These are phyloP conservation scores for Panopea generosa DNA, from an alignment of 2,888 invertebrate species.

Conservation along the genomic window DNA sequence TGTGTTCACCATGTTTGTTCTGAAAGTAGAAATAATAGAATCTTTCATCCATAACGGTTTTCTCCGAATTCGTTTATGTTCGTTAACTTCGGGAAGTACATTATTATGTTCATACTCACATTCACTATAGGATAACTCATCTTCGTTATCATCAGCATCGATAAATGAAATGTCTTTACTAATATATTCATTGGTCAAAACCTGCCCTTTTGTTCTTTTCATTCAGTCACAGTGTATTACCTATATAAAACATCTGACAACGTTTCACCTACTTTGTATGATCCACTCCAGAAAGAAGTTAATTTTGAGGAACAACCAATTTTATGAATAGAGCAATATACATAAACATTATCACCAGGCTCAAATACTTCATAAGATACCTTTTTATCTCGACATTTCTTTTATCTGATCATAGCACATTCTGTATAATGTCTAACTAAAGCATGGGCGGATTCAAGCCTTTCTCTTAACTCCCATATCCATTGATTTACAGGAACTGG, in stretches of 20 bases:
- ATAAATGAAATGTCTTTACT: background rate
- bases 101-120: background rate
- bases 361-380: conserved; percentile 5
- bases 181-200: background rate
- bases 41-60: conserved; percentile 1
- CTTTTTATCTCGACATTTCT: background rate
- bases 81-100: background rate
- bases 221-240: background rate
- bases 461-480: background rate
- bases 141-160: background rate
- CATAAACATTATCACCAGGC: conserved; percentile 9
- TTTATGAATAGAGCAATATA: background rate
- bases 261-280: background rate
- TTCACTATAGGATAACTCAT: background rate
- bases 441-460: background rate
- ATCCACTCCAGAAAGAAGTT: conserved; percentile 4
- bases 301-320: conserved; percentile 9
- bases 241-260: background rate
- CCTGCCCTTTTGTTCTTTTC: background rate
- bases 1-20: background rate
- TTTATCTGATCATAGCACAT: no score
- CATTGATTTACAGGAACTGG: background rate
- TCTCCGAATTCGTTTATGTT: background rate
- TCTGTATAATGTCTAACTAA: background rate
- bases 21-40: background rate